Base-by-base conservation (phyloP, 2,888 invertebrate species). In the Pimpla rufipes region DNA sequence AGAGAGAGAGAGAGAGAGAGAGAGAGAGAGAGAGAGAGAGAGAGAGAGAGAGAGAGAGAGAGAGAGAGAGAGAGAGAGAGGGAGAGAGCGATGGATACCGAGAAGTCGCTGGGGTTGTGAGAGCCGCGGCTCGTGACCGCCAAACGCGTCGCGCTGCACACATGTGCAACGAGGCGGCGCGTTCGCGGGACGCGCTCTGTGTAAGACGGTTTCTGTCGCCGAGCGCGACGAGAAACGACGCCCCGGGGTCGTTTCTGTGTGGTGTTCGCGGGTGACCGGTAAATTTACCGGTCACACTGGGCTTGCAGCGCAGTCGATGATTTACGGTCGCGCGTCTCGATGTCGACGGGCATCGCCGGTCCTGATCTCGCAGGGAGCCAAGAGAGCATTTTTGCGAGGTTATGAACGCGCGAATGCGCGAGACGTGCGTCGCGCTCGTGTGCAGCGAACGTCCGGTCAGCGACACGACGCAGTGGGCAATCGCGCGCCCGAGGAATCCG, bases 401-500 rank as follows among this genome's bases (percentile, higher is more conserved):
- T 66, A 66, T 42, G 75, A 66, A 67, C 66, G 70, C 62, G 68
- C 59, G 64, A 40, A 47, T 73, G 23, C 2, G 37, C 35, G 77
- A 64, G 57, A 81, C 37, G 42, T 29, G 59, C 55, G 47, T 57
- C 21, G 55, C 42, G n/a, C 40, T 80, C 81, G 83, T 84, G 82
- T 86, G 85, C 82, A 83, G 77, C 62, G 80, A 74, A 80, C 86
- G 86, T 86, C 85, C 86, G 86, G 85, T 86, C 85, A 85, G 84
- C 85, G 85, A 86, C 85, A 85, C 84, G 78, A 66, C 71, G 70
- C 52, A 83, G 84, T 84, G 81, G 79, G 74, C 83, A 57, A 77
- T 83, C 81, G 70, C 68, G 79, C 75, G 66, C 67, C 70, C 73
- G 75, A 73, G 74, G 47, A 81, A 71, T 55, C 73, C 70, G 66